phyloP scores from a whole-genome alignment of 37 sponge, comb jelly and placozoan genomes.

The Corticium candelabrum region DNA sequence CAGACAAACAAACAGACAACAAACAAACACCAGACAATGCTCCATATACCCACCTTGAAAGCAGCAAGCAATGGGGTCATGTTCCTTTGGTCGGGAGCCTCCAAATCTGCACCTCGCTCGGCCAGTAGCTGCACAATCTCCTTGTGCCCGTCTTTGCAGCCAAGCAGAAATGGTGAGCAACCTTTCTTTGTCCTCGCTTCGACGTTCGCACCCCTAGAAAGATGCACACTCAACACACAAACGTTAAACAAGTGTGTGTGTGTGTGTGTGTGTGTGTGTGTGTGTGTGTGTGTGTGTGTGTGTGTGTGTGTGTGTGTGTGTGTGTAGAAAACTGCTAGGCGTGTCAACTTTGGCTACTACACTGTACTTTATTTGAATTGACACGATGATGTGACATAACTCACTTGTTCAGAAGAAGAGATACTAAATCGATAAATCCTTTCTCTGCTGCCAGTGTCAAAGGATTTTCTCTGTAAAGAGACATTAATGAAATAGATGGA shows the following conservation, averaged over 20 bases:
- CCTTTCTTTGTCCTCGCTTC: slow-evolving; percentile 97
- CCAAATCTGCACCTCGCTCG: slow-evolving; percentile 62
- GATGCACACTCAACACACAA: background rate
- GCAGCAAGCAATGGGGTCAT: slow-evolving; percentile 80
- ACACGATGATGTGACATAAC: background rate
- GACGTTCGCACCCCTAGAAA: slow-evolving; percentile 59
- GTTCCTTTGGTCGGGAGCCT: slow-evolving; percentile 69
- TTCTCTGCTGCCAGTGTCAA: slow-evolving; percentile 93
- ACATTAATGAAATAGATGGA: background rate
- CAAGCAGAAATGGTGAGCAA: slow-evolving; percentile 87
- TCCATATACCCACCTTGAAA: no score
- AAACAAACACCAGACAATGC: no score
- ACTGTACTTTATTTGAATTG: background rate
- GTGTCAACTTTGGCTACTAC: no score
- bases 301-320: no score
- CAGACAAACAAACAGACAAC: no score
- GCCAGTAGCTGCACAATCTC: slow-evolving; percentile 64
- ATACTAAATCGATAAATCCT: slow-evolving; percentile 66
- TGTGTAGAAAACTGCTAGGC: no score
- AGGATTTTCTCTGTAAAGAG: slow-evolving; percentile 67
- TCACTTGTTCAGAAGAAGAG: slow-evolving; percentile 46
- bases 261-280: no score
- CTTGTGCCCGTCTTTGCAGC: slow-evolving; percentile 79
- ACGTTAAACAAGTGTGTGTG: slow-evolving; percentile 5
- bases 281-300: no score